Evolutionary conservation across 2,797 vertebrate species (phyloP).

Genomic region (Phrynocephalus forsythii): DNA sequence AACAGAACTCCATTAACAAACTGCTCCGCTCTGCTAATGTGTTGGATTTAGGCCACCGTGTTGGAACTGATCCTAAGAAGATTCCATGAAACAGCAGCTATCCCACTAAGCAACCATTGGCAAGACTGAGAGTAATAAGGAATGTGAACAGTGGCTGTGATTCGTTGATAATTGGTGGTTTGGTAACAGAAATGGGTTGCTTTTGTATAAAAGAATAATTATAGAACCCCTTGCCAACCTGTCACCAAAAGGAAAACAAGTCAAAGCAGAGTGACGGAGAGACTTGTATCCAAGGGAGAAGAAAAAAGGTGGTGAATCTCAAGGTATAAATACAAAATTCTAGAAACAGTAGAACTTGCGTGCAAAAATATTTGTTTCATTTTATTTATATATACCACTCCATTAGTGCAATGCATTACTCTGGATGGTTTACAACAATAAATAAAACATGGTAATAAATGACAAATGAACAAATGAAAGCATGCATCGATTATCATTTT

Average conservation of each 20-base stretch:
- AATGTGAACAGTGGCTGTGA: slow-evolving; percentile 52
- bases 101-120: slow-evolving; percentile 44
- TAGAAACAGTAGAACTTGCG: slow-evolving; percentile 6
- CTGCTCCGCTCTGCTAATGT: background rate
- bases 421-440: too few species aligned
- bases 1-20: background rate
- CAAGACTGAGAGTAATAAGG: slow-evolving; percentile 58
- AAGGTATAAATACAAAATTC: slow-evolving; percentile 32
- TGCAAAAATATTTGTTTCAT: too few species aligned
- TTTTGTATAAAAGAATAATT: slow-evolving; percentile 27
- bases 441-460: too few species aligned
- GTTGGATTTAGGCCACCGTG: background rate
- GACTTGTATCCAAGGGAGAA: slow-evolving; percentile 25
- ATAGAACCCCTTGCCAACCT: slow-evolving; percentile 22
- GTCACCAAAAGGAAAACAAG: slow-evolving; percentile 28
- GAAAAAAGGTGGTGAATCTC: slow-evolving; percentile 1
- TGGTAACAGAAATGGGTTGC: slow-evolving; percentile 27
- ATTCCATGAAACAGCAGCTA: background rate
- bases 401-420: too few species aligned
- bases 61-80: slow-evolving; percentile 1
- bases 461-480: too few species aligned
- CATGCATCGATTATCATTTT: slow-evolving; percentile 17
- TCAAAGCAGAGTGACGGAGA: slow-evolving; percentile 25
- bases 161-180: slow-evolving; percentile 28
- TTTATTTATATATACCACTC: too few species aligned